A percentile compares a stretch with the other conserved stretches of the same genome.
Conservation (phyloP, 2,113 vertebrate species). For the Pteronura brasiliensis region DNA sequence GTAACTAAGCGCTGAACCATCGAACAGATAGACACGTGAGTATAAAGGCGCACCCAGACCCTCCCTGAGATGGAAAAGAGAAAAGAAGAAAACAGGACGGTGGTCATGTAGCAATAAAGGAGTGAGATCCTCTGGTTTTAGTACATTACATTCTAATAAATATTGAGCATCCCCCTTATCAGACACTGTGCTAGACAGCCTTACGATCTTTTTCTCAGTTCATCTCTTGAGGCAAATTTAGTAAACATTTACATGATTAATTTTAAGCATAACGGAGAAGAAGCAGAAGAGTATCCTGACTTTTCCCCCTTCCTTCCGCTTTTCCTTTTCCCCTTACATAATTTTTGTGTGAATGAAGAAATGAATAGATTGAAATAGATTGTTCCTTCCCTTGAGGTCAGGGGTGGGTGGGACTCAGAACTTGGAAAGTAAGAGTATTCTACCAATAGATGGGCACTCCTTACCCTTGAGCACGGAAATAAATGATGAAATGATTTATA, state of each 20-base stretch:
- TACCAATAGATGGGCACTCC: neutral
- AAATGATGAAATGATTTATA: neutral
- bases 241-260: neutral
- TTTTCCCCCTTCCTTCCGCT: neutral
- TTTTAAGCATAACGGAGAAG: neutral
- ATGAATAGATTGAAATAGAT: neutral
- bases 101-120: neutral
- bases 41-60: neutral
- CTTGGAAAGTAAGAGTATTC: neutral
- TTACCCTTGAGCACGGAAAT: neutral
- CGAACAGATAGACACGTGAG: neutral
- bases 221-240: neutral
- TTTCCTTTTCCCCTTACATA: neutral
- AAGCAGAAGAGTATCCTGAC: neutral
- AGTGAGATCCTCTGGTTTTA: neutral
- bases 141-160: neutral
- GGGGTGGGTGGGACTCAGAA: neutral
- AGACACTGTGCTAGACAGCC: neutral
- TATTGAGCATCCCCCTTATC: neutral
- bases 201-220: neutral
- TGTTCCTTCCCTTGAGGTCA: slow-evolving; percentile 8
- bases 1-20: neutral
- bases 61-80: neutral
- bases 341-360: neutral
- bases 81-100: neutral